Conservation (phyloP, 1,140 invertebrate species). For the Adelges cooleyi region DNA sequence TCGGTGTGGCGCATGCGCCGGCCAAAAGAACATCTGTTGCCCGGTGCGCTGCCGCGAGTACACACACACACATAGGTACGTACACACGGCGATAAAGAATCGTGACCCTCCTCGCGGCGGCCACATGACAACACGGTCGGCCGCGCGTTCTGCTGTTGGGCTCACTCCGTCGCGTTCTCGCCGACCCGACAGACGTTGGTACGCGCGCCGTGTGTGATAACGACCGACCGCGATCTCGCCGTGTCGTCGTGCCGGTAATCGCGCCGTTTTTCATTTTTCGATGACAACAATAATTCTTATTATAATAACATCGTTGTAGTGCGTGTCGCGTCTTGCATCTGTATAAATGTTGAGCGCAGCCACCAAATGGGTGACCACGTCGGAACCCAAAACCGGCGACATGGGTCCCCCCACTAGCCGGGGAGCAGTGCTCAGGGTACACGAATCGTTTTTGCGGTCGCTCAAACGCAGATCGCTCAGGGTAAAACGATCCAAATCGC, state of each 20-base stretch:
- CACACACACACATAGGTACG: background rate
- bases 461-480: constrained; percentile 52
- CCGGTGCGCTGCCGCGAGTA: background rate
- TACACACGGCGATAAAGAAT: background rate
- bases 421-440: constrained; percentile 41
- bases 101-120: constrained; percentile 23
- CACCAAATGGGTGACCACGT: constrained; percentile 19
- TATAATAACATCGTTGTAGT: background rate
- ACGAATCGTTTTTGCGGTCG: constrained; percentile 53
- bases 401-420: constrained; percentile 17
- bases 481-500: constrained; percentile 55
- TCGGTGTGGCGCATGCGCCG: constrained; percentile 5
- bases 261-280: too few relatives aligned
- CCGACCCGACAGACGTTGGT: background rate
- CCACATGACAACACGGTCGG: constrained; percentile 18
- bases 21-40: constrained; percentile 17
- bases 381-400: constrained; percentile 13
- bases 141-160: background rate
- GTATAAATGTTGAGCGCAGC: constrained; percentile 8
- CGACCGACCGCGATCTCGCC: background rate
- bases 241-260: too few relatives aligned
- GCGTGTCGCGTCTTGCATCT: background rate
- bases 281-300: too few relatives aligned
- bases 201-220: too few relatives aligned
- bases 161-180: background rate